phyloP scores from a whole-genome alignment of 2,888 invertebrate genomes.

The Odontomyia ornata region DNA sequence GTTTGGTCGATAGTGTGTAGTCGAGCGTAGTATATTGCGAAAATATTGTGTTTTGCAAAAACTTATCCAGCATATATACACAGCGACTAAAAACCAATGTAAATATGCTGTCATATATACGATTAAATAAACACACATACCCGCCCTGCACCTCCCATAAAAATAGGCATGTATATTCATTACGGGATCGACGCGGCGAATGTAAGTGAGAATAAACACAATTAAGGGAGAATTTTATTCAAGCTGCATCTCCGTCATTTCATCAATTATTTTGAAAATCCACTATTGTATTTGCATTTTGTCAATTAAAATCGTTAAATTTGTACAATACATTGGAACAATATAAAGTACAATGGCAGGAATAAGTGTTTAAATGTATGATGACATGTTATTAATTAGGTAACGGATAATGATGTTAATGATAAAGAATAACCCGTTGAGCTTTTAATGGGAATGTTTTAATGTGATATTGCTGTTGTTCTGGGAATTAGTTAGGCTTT shows the following conservation, averaged over 20 bases:
- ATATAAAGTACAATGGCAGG: neutral
- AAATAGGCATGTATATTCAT: neutral
- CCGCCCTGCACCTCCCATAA: too few species aligned
- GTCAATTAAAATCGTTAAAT: slow-evolving; percentile 10
- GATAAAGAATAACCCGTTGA: neutral
- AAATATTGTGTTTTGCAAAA: neutral
- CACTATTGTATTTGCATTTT: slow-evolving; percentile 10
- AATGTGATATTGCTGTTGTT: neutral
- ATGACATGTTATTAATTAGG: neutral
- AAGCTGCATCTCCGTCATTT: neutral
- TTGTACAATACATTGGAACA: neutral
- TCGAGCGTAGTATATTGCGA: neutral
- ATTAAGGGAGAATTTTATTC: neutral
- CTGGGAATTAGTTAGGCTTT: too few species aligned
- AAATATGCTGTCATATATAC: too few species aligned
- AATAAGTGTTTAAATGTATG: slow-evolving; percentile 1
- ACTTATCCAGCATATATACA: neutral
- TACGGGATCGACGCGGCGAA: neutral
- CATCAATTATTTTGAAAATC: neutral
- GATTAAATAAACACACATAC: too few species aligned
- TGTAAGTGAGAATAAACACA: slow-evolving; percentile 6
- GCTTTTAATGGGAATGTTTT: neutral
- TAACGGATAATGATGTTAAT: neutral
- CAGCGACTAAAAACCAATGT: neutral
- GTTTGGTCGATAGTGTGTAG: neutral